These are phyloP conservation scores for Denticeps clupeoides DNA, from an alignment of 2,797 vertebrate species.

Conservation along the genomic window DNA sequence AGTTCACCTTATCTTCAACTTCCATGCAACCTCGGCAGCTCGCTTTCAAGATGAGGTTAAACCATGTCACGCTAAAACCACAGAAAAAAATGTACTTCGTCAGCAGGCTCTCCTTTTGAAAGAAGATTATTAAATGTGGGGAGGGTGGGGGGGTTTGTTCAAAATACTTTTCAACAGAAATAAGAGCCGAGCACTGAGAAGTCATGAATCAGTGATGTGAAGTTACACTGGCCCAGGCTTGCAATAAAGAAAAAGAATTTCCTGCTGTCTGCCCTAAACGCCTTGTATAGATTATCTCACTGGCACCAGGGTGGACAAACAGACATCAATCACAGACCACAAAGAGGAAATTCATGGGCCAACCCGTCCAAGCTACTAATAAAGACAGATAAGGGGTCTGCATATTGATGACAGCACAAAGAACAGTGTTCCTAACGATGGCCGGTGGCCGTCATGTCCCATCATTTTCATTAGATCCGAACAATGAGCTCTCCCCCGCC, in stretches of 20 bases:
- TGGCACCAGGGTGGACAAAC: not conserved
- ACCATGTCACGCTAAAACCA: conserved; percentile 8
- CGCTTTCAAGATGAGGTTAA: conserved; percentile 11
- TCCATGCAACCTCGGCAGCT: not conserved
- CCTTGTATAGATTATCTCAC: conserved; percentile 9
- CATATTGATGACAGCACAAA: conserved; percentile 1
- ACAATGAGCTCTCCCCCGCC: no score
- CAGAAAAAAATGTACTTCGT: conserved; percentile 4
- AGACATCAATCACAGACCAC: conserved; percentile 10
- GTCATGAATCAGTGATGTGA: no score
- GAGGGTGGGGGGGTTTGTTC: not conserved
- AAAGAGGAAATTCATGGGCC: conserved; percentile 6
- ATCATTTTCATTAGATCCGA: conserved; percentile 4
- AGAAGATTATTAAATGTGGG: no score
- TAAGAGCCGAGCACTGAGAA: no score
- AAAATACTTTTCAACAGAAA: no score
- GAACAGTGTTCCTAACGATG: not conserved
- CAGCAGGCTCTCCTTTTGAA: not conserved
- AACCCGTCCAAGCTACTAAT: conserved; percentile 5
- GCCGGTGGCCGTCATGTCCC: not conserved
- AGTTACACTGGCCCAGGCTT: no score
- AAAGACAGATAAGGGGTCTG: conserved; percentile 14
- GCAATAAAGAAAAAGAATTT: no score
- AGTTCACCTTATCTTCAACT: conserved; percentile 12
- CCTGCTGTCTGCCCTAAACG: conserved; percentile 1